Evolutionary conservation across 92 coral and sea anemone species (phyloP).

Genomic region (Parazoanthus swiftii): DNA sequence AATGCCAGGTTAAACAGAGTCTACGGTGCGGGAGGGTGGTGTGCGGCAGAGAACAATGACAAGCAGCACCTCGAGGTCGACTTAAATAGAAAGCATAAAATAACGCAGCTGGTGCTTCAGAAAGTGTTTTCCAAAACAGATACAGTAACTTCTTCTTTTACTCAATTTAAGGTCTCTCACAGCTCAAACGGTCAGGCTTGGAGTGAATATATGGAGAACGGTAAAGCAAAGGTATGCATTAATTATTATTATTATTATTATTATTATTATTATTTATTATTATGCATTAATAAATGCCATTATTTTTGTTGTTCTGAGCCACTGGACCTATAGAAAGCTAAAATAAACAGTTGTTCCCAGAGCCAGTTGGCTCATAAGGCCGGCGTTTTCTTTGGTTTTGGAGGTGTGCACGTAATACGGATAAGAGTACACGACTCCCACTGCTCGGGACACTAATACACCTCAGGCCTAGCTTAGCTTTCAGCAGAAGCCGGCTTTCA

Average conservation of each 20-base stretch:
- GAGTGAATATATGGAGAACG: conserved; percentile 14
- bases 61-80: conserved; percentile 49
- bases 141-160: neutral
- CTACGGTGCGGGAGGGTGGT: conserved; percentile 52
- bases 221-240: neutral
- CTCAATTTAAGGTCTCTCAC: neutral
- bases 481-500: too few relatives aligned
- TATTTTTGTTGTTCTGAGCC: too few relatives aligned
- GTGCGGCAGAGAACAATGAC: conserved; percentile 38
- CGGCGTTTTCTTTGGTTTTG: too few relatives aligned
- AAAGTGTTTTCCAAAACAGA: neutral
- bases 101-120: conserved; percentile 20
- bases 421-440: too few relatives aligned
- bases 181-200: conserved; percentile 16
- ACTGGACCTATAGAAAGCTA: neutral
- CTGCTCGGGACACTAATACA: too few relatives aligned
- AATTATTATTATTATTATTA: too few relatives aligned
- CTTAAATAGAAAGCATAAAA: conserved; percentile 1
- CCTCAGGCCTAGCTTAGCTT: too few relatives aligned
- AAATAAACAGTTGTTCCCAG: too few relatives aligned
- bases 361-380: too few relatives aligned
- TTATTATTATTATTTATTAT: too few relatives aligned
- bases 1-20: conserved; percentile 33
- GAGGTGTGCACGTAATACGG: too few relatives aligned
- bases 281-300: too few relatives aligned